These are phyloP conservation scores for Keiferia lycopersicella DNA, from an alignment of 2,888 invertebrate species.

Conservation along the genomic window DNA sequence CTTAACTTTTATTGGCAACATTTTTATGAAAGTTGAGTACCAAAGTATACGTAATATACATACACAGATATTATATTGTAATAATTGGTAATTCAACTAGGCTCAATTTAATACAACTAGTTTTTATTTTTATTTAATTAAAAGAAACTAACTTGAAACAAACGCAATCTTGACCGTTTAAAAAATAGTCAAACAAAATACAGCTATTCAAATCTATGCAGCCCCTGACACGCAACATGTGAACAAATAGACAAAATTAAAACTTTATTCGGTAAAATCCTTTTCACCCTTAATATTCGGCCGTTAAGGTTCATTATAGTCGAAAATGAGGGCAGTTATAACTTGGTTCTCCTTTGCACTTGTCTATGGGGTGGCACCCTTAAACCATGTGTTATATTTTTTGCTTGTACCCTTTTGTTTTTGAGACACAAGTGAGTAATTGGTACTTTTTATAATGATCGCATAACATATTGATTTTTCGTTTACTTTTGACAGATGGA, in stretches of 20 bases:
- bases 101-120: too few relatives aligned
- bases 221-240: slow-evolving; percentile 70
- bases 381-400: slow-evolving; percentile 64
- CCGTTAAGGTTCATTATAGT: slow-evolving; percentile 40
- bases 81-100: too few relatives aligned
- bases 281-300: background rate
- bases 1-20: too few relatives aligned
- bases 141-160: too few relatives aligned
- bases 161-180: background rate
- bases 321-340: slow-evolving; percentile 29
- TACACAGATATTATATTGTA: too few relatives aligned
- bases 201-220: slow-evolving; percentile 55
- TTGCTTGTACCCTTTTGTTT: slow-evolving; percentile 59
- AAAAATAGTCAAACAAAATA: slow-evolving; percentile 43
- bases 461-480: slow-evolving; percentile 29
- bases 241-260: slow-evolving; percentile 62
- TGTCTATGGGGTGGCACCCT: slow-evolving; percentile 68
- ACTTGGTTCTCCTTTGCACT: slow-evolving; percentile 60
- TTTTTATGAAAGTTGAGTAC: too few relatives aligned
- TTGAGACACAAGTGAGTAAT: slow-evolving; percentile 50
- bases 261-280: background rate
- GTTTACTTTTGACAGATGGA: slow-evolving; percentile 22
- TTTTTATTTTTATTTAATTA: too few relatives aligned
- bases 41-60: too few relatives aligned
- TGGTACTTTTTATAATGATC: slow-evolving; percentile 46